phyloP scores from a whole-genome alignment of 2,888 invertebrate genomes.

The Drosophila nigritarsus region DNA sequence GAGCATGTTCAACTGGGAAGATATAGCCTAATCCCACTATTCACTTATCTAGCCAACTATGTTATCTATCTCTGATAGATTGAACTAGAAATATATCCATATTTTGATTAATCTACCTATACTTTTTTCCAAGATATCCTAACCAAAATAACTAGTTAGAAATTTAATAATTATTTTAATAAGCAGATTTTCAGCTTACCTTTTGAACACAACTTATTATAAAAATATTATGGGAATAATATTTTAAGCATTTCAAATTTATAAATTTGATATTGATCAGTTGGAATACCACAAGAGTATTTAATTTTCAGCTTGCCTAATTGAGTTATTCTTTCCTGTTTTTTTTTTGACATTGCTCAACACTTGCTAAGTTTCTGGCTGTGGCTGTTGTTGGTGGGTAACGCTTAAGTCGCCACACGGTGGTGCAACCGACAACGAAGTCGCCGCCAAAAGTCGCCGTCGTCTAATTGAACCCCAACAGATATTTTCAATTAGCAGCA shows the following conservation, averaged over 20 bases:
- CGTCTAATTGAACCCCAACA: constrained; percentile 85
- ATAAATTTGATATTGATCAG: background rate
- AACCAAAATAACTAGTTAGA: no score
- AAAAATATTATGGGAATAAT: no score
- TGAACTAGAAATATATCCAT: background rate
- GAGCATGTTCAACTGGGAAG: background rate
- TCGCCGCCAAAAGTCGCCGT: constrained; percentile 57
- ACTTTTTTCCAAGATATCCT: no score
- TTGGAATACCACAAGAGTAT: background rate
- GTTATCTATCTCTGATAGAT: background rate
- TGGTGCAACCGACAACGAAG: constrained; percentile 36
- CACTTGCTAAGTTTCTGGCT: constrained; percentile 52
- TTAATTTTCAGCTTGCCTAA: background rate
- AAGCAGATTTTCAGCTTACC: no score
- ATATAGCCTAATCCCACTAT: background rate
- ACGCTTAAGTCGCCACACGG: constrained; percentile 63
- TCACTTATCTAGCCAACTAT: background rate
- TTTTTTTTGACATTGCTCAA: constrained; percentile 19
- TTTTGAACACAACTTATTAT: no score
- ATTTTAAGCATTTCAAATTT: background rate
- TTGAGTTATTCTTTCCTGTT: background rate
- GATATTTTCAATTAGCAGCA: constrained; percentile 85
- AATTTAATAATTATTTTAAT: no score
- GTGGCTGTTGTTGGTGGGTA: constrained; percentile 28
- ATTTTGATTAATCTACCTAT: background rate